Base-by-base conservation (phyloP, 2,113 vertebrate genomes). In the Sarotherodon lohbergeri region DNA sequence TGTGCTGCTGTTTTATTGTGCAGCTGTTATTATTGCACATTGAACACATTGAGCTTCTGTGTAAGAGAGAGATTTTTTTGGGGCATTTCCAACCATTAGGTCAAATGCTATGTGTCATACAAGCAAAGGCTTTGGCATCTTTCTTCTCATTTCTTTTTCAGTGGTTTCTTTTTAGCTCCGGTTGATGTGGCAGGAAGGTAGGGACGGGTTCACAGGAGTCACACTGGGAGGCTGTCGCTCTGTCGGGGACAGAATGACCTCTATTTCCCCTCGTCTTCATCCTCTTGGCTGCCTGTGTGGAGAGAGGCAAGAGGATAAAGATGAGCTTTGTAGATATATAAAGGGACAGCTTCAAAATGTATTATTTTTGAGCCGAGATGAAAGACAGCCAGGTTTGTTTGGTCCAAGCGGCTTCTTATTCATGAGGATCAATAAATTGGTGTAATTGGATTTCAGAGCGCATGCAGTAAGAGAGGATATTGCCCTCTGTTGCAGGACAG, bases 381-480 rank as follows among this genome's bases (percentile, higher is more conserved):
- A 86, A 63, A 86, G 61, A 16, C 48, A n/a, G 12, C 59, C 50
- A 10, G 80, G n/a, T 57, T 84, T 83, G 59, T 61, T 66, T 16
- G 68, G 82, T 78, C 14, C 11, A 41, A 59, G 73, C 19, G 59
- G 55, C 82, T 92, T n/a, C 63, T 83, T 83, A 80, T 92, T 66
- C 85, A 83, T 16, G 7, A 16, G 24, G 68, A 89, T 91, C 66
- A 19, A 89, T 91, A 89, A 80, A 87, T 87, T 84, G 54, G 36
- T 76, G 57, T 91, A 88, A 93, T 89, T 87, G 71, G 81, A 90
- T 92, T 91, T 87, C 57, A 54, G 79, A 81, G 87, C 10, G 27
- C 36, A 27, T 24, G 83, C 86, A 80, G 86, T 88, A 29, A 14
- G 68, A 85, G 68, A 86, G 41, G 34, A 90, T 81, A 68, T 86